Evolutionary conservation across 2,113 vertebrate genomes (phyloP).

Genomic region (Elanoides forficatus): DNA sequence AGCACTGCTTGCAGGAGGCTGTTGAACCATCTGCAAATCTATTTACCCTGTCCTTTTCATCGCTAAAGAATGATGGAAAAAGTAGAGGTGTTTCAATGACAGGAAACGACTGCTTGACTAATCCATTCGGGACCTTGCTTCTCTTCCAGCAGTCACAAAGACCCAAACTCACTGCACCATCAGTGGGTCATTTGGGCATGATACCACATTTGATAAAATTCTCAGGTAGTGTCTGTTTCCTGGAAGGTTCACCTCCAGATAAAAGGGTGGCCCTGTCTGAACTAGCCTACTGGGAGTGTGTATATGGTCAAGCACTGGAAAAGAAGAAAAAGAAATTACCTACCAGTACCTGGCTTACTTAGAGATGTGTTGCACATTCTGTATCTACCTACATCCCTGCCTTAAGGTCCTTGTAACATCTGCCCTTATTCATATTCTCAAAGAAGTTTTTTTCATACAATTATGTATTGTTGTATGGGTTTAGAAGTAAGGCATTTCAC

Average conservation of each 20-base stretch:
- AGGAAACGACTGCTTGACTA: neutral
- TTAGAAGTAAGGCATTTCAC: neutral
- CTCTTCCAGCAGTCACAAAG: neutral
- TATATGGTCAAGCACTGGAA: neutral
- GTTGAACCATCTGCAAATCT: neutral
- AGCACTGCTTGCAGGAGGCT: neutral
- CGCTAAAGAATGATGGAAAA: neutral
- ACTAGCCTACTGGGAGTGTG: neutral
- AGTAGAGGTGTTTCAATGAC: neutral
- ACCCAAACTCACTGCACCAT: neutral
- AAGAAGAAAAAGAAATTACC: neutral
- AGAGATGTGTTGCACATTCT: neutral
- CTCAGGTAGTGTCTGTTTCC: neutral
- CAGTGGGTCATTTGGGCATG: neutral
- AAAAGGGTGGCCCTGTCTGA: neutral
- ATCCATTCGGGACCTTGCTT: neutral
- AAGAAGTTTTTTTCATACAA: neutral
- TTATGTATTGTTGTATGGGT: neutral
- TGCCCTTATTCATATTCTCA: neutral
- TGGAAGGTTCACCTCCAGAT: neutral
- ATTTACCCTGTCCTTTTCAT: neutral
- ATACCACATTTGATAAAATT: neutral
- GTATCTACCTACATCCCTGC: neutral
- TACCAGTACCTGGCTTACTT: neutral
- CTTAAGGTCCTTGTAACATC: neutral